Evolutionary conservation across 2,113 vertebrate genomes (phyloP).

Genomic region (Morone chrysops): DNA sequence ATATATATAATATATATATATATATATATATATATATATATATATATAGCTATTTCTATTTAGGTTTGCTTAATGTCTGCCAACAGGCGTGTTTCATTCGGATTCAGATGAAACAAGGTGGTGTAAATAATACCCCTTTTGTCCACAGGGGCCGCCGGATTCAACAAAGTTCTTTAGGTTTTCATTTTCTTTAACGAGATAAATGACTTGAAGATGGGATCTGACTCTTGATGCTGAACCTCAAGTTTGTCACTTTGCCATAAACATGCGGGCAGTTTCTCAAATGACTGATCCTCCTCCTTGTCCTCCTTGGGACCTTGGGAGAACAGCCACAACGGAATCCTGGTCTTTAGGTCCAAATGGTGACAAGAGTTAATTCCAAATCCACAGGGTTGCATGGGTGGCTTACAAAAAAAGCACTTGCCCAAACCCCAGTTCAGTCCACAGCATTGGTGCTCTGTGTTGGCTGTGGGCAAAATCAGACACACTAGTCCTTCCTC

Average conservation of each 20-base stretch:
- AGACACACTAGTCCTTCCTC: background rate
- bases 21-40: too few species aligned
- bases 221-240: background rate
- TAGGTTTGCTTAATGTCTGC: too few species aligned
- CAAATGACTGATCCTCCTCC: background rate
- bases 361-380: background rate
- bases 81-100: too few species aligned
- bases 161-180: too few species aligned
- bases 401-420: background rate
- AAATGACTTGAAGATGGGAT: background rate
- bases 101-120: too few species aligned
- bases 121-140: too few species aligned
- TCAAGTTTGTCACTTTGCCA: too few species aligned
- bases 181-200: background rate
- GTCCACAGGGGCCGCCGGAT: too few species aligned
- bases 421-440: background rate
- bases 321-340: background rate
- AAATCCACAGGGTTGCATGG: background rate
- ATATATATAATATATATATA: too few species aligned
- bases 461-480: background rate
- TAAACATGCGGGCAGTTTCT: too few species aligned
- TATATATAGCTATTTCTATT: too few species aligned
- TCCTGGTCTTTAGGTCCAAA: background rate
- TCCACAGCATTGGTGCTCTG: background rate
- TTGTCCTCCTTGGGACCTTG: background rate